Conservation (phyloP, 2,797 vertebrate genomes). For the Acomys russatus region DNA sequence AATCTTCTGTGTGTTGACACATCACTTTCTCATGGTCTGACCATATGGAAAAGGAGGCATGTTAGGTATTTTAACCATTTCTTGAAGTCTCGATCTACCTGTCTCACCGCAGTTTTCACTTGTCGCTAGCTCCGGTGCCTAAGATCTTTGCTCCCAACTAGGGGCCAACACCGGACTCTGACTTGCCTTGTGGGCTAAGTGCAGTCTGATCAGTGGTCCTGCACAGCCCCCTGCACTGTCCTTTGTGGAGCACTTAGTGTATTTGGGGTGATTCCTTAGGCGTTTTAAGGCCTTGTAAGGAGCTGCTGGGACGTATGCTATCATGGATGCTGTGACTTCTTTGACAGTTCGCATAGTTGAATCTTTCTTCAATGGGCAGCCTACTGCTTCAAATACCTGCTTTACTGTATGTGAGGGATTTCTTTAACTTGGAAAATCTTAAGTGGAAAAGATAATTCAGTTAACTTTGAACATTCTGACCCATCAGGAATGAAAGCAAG, state of each 20-base stretch:
- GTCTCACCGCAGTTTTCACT: too few relatives aligned
- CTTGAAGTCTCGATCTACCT: not conserved
- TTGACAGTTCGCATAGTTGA: not conserved
- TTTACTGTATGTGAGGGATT: slow-evolving; percentile 7
- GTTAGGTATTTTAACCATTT: slow-evolving; percentile 1
- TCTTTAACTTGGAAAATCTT: not conserved
- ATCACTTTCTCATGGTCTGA: not conserved
- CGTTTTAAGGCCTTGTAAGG: slow-evolving; percentile 31
- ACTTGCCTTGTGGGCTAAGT: not conserved
- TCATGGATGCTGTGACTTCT: not conserved
- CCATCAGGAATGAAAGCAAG: not conserved
- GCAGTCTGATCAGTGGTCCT: not conserved
- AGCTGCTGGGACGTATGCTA: not conserved
- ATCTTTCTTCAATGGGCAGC: not conserved
- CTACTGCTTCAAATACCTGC: not conserved
- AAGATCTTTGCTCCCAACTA: slow-evolving; percentile 24
- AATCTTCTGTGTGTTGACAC: not conserved
- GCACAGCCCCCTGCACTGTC: not conserved
- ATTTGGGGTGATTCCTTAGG: slow-evolving; percentile 31
- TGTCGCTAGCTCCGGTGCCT: not conserved
- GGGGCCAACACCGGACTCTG: slow-evolving; percentile 60
- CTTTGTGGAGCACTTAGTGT: not conserved
- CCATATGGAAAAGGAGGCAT: not conserved
- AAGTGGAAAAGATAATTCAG: not conserved
- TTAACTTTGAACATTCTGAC: not conserved